These are phyloP conservation scores for Tipula confusa DNA, from an alignment of 2,888 invertebrate species.

Conservation along the genomic window DNA sequence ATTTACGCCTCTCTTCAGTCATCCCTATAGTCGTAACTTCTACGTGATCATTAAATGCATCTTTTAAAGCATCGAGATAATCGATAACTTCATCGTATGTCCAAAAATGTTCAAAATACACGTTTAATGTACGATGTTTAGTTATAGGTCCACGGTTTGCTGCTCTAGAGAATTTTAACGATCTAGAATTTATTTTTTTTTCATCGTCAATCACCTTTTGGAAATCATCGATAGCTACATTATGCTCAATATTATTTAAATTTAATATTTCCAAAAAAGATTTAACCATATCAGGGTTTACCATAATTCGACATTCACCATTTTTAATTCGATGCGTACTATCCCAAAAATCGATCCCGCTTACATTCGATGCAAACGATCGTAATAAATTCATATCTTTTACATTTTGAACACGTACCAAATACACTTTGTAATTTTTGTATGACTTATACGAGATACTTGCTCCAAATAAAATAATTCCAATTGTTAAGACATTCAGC, in stretches of 20 bases:
- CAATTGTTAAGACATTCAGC: not conserved
- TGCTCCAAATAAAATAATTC: not conserved
- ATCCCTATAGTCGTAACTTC: not conserved
- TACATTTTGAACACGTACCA: not conserved
- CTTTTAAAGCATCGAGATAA: not conserved
- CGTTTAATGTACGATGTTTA: not conserved
- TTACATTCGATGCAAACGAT: not conserved
- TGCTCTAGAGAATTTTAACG: not conserved
- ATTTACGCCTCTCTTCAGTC: not conserved
- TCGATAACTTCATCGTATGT: not conserved
- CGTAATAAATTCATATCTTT: not conserved
- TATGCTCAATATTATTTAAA: not conserved
- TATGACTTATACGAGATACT: not conserved
- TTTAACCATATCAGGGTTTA: not conserved
- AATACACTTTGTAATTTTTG: not conserved
- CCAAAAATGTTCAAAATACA: not conserved
- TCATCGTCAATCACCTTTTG: not conserved
- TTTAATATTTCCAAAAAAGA: not conserved
- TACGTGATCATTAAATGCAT: not conserved
- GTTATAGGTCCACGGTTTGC: not conserved
- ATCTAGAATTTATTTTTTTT: not conserved
- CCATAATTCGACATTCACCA: not conserved
- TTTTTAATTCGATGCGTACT: not conserved
- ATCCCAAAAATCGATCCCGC: slow-evolving; percentile 4
- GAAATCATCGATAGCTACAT: not conserved